Evolutionary conservation across 2,113 vertebrate genomes (phyloP).

Genomic region (Butorides virescens): DNA sequence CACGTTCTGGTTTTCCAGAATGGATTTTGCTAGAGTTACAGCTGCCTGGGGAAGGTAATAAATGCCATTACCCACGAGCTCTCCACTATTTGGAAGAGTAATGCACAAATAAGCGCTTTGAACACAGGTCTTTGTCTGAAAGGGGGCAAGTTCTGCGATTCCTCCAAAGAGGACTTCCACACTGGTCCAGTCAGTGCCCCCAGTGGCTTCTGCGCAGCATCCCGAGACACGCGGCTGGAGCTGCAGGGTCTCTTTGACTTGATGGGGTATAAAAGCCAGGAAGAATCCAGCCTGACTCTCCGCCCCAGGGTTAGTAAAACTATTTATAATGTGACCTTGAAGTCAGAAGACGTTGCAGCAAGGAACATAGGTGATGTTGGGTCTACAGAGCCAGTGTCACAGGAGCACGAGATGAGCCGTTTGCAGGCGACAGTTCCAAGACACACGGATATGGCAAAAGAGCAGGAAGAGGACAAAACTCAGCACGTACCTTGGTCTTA

Average conservation of each 20-base stretch:
- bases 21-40: conserved; percentile 79
- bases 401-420: background rate
- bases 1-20: conserved; percentile 73
- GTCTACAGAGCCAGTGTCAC: background rate
- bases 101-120: background rate
- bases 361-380: background rate
- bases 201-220: background rate
- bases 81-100: no score
- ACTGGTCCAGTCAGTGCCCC: background rate
- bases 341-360: background rate
- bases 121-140: background rate
- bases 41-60: conserved; percentile 73
- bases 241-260: background rate
- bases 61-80: background rate
- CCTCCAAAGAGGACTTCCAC: background rate
- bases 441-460: fast-evolving
- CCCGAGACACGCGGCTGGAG: background rate
- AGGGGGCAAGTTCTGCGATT: background rate
- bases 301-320: background rate
- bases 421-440: background rate
- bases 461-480: background rate
- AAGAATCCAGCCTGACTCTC: background rate
- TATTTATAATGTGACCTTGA: background rate
- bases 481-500: conserved; percentile 79
- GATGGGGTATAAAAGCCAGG: background rate